Evolutionary conservation across 2,797 vertebrate genomes (phyloP).

Genomic region (Apogon talboti): DNA sequence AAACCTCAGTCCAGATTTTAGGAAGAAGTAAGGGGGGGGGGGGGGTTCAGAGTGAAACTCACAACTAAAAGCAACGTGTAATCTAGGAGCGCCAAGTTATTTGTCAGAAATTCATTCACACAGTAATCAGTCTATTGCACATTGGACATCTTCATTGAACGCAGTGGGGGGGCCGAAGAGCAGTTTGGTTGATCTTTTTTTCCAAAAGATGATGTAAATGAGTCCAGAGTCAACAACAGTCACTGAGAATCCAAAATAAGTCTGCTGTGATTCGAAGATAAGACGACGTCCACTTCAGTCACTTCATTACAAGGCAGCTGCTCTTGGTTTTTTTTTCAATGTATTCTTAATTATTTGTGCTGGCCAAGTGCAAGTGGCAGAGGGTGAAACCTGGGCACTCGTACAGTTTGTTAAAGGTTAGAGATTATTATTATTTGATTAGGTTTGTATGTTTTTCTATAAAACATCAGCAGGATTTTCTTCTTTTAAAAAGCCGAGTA

Average conservation of each 20-base stretch:
- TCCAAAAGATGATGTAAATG: slow-evolving; percentile 14
- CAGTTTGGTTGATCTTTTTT: not conserved
- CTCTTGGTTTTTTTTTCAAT: slow-evolving; percentile 26
- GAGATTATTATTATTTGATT: slow-evolving; percentile 64
- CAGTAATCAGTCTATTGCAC: slow-evolving; percentile 75
- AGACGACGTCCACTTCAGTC: slow-evolving; percentile 15
- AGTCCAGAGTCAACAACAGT: slow-evolving; percentile 18
- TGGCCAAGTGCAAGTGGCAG: slow-evolving; percentile 45
- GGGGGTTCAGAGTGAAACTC: slow-evolving; percentile 18
- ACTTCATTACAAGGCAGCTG: slow-evolving; percentile 44
- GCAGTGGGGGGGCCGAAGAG: slow-evolving; percentile 44
- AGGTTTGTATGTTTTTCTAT: slow-evolving; percentile 56
- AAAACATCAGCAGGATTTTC: slow-evolving; percentile 76
- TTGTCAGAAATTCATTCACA: slow-evolving; percentile 54
- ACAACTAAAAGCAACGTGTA: slow-evolving; percentile 29
- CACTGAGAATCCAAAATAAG: slow-evolving; percentile 37
- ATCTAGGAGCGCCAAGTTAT: slow-evolving; percentile 48
- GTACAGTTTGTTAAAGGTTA: slow-evolving; percentile 62
- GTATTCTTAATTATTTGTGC: slow-evolving; percentile 59
- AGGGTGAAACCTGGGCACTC: slow-evolving; percentile 43
- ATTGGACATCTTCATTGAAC: slow-evolving; percentile 55
- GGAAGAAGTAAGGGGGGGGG: slow-evolving; percentile 24
- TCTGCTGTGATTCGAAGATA: slow-evolving; percentile 32
- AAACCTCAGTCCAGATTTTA: slow-evolving; percentile 18
- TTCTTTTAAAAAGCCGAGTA: slow-evolving; percentile 72